A percentile compares a stretch with the other conserved stretches of the same genome.
Conservation (phyloP, 1,140 invertebrate species). For the Macrobrachium rosenbergii region DNA sequence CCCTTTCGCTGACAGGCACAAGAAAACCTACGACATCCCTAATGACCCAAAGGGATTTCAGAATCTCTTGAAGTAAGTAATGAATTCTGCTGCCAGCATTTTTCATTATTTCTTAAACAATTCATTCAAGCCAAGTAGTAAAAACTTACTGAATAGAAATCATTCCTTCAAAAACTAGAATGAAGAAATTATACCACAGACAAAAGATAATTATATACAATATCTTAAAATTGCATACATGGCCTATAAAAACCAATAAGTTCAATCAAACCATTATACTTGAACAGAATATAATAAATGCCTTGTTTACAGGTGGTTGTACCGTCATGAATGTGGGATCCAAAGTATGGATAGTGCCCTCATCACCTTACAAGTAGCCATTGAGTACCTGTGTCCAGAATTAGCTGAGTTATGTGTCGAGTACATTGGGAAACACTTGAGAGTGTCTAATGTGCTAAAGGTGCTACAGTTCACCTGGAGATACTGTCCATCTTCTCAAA, state of each 20-base stretch:
- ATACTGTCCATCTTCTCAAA: constrained; percentile 67
- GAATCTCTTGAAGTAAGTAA: constrained; percentile 58
- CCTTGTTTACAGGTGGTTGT: constrained; percentile 73
- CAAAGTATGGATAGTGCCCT: constrained; percentile 77
- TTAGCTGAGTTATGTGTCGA: constrained; percentile 76
- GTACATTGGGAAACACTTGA: constrained; percentile 74
- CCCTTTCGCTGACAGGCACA: constrained; percentile 57
- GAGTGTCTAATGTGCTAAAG: constrained; percentile 70
- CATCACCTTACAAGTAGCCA: constrained; percentile 77
- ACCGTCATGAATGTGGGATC: constrained; percentile 76
- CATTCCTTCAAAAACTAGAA: no score
- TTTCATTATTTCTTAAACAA: no score
- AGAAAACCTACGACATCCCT: constrained; percentile 44
- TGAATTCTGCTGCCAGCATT: no score
- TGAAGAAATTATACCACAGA: no score
- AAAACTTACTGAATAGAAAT: no score
- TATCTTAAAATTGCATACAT: no score
- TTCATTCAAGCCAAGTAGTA: no score
- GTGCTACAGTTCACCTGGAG: constrained; percentile 72
- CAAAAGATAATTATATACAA: no score
- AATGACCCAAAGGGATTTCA: constrained; percentile 63
- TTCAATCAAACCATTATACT: not conserved
- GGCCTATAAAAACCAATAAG: no score
- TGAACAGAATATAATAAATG: not conserved
- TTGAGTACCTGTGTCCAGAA: constrained; percentile 78